Conservation (phyloP, 2,113 vertebrate species). For the Varanus komodoensis region DNA sequence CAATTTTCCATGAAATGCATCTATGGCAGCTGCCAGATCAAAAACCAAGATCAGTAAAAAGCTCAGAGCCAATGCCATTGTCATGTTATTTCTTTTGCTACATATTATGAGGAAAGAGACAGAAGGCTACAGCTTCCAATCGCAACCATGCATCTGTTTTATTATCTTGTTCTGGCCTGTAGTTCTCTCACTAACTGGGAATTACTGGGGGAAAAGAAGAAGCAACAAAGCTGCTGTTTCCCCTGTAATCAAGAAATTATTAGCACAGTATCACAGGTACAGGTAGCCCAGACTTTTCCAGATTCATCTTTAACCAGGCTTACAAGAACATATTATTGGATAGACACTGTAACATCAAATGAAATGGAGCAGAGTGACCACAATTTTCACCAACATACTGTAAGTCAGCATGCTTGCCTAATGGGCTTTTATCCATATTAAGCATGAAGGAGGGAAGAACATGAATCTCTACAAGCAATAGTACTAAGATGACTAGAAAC, state of each 20-base stretch:
- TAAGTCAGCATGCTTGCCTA: neutral
- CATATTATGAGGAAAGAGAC: neutral
- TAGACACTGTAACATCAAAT: neutral
- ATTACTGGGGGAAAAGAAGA: neutral
- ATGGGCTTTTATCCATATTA: neutral
- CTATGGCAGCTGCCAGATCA: neutral
- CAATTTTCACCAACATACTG: neutral
- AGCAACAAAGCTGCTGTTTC: neutral
- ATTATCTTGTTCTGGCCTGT: neutral
- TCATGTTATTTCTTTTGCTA: neutral
- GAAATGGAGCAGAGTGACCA: neutral
- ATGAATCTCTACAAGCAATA: neutral
- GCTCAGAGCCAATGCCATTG: too few species aligned
- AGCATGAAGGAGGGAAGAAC: neutral
- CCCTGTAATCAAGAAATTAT: neutral
- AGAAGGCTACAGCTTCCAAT: neutral
- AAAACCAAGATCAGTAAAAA: neutral
- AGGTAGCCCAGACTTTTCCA: neutral
- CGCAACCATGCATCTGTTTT: neutral
- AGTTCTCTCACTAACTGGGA: neutral
- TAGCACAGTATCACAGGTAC: neutral
- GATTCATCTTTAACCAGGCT: neutral
- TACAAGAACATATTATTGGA: neutral
- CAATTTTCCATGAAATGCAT: conserved; percentile 6
- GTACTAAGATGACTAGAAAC: neutral